Base-by-base conservation (phyloP, 2,797 vertebrate species). In the Vespertilio murinus region DNA sequence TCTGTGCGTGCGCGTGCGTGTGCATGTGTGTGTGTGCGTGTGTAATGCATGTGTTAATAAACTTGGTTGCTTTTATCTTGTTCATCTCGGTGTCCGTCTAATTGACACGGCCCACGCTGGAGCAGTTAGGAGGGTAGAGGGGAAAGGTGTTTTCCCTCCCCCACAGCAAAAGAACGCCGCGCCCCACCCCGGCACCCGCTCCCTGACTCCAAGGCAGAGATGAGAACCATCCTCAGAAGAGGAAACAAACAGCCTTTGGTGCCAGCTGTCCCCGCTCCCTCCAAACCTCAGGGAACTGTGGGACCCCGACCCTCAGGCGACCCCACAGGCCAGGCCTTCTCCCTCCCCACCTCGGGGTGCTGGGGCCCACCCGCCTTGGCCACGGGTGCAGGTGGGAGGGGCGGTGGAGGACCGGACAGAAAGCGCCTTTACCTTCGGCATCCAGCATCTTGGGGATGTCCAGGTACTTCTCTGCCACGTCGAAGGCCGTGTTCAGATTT, bases 361-460 rank as follows among this genome's bases (percentile, higher is more conserved):
- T 0, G 8, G 56, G 83, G 14, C 40, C 73, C 20, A 47, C 8
- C 30, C 33, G 0, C 4, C 47, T 8, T 7, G 35, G 52, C 45
- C 0, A 0, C 35, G 2, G 28, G 6, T 0, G 5, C 33, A 5
- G 17, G 17, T 5, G 5, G 23, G 25, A 22, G 30, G 10, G 38
- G n/a, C 67, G 6, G 1, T 1, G 0, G 22, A 2, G 17, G 6
- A 40, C 35, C 35, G 16, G 35, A 40, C 5, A 20, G 30, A 78
- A 23, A 49, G 16, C 8, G 33, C 33, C 35, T 13, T 98, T 94
- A 99, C 99, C 99, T 98, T 99, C 99, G 33, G 99, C 99, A 3
- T 99, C 99, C 42, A 99, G 96, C 99, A 99, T 99, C 98, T 98
- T 99, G 65, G 99, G 99, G 98, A 99, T 99, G 97, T 99, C 99